Base-by-base conservation (phyloP, 1,140 invertebrate species). In the Thereuonema tuberculata region DNA sequence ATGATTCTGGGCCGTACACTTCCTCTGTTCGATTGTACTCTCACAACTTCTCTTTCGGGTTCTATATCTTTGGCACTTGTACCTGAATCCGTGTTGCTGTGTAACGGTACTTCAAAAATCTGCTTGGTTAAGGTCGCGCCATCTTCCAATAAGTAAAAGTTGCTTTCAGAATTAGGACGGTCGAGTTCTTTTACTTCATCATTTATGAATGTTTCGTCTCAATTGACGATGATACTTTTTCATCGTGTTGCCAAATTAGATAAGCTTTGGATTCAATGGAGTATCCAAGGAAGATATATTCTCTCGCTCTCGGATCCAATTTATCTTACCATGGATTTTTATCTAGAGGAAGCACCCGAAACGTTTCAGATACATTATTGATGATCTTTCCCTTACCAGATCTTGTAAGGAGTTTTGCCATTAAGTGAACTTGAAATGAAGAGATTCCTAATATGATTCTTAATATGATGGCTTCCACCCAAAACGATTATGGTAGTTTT, bases 381-480 rank as follows among this genome's bases (percentile, higher is more conserved):
- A 9, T 37, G 31, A 5, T 37, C 5, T 17, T 37, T 37, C 17
- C 31, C 31, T 9, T 17, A 17, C 31, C 31, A 37, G 31, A 17
- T 37, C 17, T 5, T 37, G 31, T 17, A 17, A 17, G 31, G 31
- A n/a, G n/a, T 37, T 5, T 37, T 17, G 5, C 31, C 31, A 5
- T 37, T 5, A 37, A 37, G 31, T 9, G 5, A 9, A 37, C 31
- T 5, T 5, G 31, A 37, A 9, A 17, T 37, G 17, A 50, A n/a
- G n/a, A 37, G 27, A 57, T 65, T 65, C 21, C 24, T 24, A 23
- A 65, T 15, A 31, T 68, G 65, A 17, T 53, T 43, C 5, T 63
- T 56, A 21, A 53, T 62, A n/a, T n/a, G 14, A 67, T 43, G 17
- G 64, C 66, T 58, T 69, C 66, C 20, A 60, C 47, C 65, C 68